Base-by-base conservation (phyloP, 2,888 invertebrate species). In the Adelphocoris suturalis region DNA sequence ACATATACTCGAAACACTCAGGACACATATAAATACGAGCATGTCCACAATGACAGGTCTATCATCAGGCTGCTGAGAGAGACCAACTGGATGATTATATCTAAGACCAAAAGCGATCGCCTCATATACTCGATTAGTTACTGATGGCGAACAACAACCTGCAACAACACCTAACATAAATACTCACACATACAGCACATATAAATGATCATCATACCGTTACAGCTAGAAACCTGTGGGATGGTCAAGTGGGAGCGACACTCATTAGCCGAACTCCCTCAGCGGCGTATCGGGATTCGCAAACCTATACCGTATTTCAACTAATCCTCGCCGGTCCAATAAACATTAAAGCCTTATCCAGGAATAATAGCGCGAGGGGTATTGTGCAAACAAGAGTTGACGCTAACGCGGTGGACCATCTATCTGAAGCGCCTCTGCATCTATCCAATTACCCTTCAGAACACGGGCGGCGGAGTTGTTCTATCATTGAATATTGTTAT, bases 311-410 rank as follows among this genome's bases (percentile, higher is more conserved):
- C 61, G 61, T 61, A 61, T 61, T 61, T 61, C 61, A 61, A 61
- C 61, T 61, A 61, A 61, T 61, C 61, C 61, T 61, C 19, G n/a
- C n/a, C 19, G 61, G 61, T 19, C n/a, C 61, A 19, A 61, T 61
- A 61, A 61, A 61, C 61, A 61, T 61, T 61, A 14, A n/a, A 19
- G n/a, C n/a, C n/a, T 61, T 61, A 61, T 61, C 61, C 61, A 61
- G 61, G 61, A 61, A 61, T 61, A 61, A 61, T 19, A 61, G n/a
- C 16, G 61, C 3, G 19, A 61, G 61, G n/a, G 61, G 61, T 19
- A 61, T 61, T 61, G 61, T 19, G 61, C n/a, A 61, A 61, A 61
- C 61, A 61, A 16, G 61, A 61, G 61, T n/a, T 3, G 14, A 16
- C 52, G 37, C 37, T 37, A 37, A 37, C 37, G 37, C 37, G 52